These are phyloP conservation scores for Pogonocherus hispidulus DNA, from an alignment of 2,888 invertebrate species.

Conservation along the genomic window DNA sequence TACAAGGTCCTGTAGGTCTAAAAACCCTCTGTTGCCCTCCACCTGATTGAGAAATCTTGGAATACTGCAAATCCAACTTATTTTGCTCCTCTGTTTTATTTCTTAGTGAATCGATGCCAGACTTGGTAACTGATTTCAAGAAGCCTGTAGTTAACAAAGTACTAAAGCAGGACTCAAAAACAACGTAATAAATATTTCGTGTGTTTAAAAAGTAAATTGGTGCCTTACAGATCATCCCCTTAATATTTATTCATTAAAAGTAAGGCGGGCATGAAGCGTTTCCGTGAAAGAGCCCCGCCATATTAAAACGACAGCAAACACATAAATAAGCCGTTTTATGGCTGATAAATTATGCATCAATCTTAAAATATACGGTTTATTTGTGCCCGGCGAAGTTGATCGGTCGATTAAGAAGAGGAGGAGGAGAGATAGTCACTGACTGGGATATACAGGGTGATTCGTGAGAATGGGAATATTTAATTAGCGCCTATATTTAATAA, in stretches of 20 bases:
- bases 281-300: slow-evolving; percentile 47
- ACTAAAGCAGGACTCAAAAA: too few species aligned
- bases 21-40: too few species aligned
- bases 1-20: too few species aligned
- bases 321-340: slow-evolving; percentile 62
- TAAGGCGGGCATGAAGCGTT: slow-evolving; percentile 41
- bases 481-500: background rate
- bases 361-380: slow-evolving; percentile 64
- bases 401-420: slow-evolving; percentile 59
- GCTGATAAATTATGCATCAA: slow-evolving; percentile 65
- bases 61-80: too few species aligned
- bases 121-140: too few species aligned
- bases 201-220: slow-evolving; percentile 9
- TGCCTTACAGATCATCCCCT: slow-evolving; percentile 13
- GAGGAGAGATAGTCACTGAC: slow-evolving; percentile 34
- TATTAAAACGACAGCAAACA: slow-evolving; percentile 55
- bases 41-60: too few species aligned
- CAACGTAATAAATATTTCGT: background rate
- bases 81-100: too few species aligned
- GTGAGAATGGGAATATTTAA: too few species aligned
- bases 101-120: too few species aligned
- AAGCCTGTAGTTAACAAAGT: too few species aligned
- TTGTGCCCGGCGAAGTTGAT: slow-evolving; percentile 60
- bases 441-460: slow-evolving; percentile 7
- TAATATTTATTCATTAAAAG: slow-evolving; percentile 41